Evolutionary conservation across 2,113 vertebrate genomes (phyloP), one percentile per base, ranked within the genome.

Genomic region (Butastur rufipennis): DNA sequence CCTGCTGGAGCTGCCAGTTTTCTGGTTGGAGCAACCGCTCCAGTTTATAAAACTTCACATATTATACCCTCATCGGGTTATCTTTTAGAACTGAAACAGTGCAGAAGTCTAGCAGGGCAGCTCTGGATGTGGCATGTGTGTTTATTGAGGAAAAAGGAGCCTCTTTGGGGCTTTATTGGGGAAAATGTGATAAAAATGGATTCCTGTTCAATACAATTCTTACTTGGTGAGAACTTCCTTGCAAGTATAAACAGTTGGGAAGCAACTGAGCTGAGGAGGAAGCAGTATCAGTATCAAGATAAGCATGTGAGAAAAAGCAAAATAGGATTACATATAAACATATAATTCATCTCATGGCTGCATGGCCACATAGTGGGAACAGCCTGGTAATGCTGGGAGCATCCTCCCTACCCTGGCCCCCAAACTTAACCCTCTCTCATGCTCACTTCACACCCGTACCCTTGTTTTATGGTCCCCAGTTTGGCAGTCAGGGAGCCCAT

Each of bases 401-500:
- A 38, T 70, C 55, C 8, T 16, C 16, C 2, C 26, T 34, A 7
- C 6, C 12, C 11, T 12, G 45, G 27, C 12, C 50, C 19, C 10
- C 7, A 40, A 9, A 53, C 4, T n/a, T 53, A 59, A 53, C 8
- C 6, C 10, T 63, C 31, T 90, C 14, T 67, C 22, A 19, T 25
- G 10, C 6, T 67, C 32, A 32, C 7, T 47, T 90, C 66, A 36
- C 40, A 22, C 0, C 11, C 0, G 0, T 81, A 7, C 19, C 16
- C 11, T 53, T 48, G 16, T 34, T 48, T 61, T 52, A 13, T 53
- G 4, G 11, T 21, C 43, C 6, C 31, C 32, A 7, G 3, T 53
- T 45, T 87, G 56, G 22, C 31, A 40, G 14, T 63, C 34, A 34
- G 31, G 45, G 27, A 73, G 32, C 34, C 31, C 12, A 12, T 11